A percentile compares a stretch with the other conserved stretches of the same genome.
These are phyloP conservation scores for Gallinago media DNA, from an alignment of 2,113 vertebrate species.

Conservation along the genomic window DNA sequence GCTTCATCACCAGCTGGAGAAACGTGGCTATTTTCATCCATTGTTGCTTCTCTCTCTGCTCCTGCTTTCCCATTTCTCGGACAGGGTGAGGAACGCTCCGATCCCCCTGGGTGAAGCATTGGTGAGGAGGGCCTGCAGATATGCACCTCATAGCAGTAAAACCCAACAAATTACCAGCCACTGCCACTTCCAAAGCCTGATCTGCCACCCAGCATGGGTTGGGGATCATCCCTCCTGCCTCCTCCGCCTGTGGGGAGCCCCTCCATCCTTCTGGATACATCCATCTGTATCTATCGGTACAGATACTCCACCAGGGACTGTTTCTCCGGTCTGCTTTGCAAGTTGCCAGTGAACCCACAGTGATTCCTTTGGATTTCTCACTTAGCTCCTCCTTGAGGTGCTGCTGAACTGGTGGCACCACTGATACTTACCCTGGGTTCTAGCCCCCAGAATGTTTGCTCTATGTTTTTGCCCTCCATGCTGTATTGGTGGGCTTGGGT, in stretches of 20 bases:
- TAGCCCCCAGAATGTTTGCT: background rate
- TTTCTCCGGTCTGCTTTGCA: background rate
- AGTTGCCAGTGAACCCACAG: background rate
- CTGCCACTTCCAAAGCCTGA: background rate
- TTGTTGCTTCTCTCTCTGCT: background rate
- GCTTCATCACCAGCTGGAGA: background rate
- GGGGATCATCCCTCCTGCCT: background rate
- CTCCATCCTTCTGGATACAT: background rate
- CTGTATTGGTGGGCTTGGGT: background rate
- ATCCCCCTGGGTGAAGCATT: background rate
- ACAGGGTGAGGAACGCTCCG: background rate
- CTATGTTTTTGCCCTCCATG: fast-evolving
- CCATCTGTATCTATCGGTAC: no score
- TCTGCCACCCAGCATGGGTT: background rate
- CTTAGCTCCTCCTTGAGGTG: background rate
- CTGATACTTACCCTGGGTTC: background rate
- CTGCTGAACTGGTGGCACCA: background rate
- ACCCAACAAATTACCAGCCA: background rate
- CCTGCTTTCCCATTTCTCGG: background rate
- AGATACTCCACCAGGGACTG: background rate
- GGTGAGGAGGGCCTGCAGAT: background rate
- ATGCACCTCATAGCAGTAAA: background rate
- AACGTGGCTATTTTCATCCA: background rate
- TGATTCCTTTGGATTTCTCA: background rate
- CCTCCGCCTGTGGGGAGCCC: background rate